Evolutionary conservation across 2,888 invertebrate species (phyloP).

Genomic region (Glyphotaelius pellucidus): DNA sequence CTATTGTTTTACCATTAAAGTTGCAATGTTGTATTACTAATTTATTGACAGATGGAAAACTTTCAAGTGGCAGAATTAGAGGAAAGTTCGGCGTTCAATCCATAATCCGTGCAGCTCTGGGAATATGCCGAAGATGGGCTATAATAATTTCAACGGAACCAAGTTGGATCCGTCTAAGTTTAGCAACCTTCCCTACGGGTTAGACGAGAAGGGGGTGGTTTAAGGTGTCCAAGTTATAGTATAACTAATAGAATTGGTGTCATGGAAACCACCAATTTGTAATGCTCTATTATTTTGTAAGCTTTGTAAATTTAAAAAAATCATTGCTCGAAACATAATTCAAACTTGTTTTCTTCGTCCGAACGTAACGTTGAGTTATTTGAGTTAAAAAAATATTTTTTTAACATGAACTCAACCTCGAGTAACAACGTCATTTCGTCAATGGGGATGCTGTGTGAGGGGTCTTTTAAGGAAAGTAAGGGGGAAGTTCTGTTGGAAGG

Average conservation of each 20-base stretch:
- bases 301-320: too few species aligned
- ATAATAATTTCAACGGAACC: not conserved
- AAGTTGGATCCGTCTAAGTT: not conserved
- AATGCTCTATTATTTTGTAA: not conserved
- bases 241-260: not conserved
- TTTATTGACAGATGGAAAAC: not conserved
- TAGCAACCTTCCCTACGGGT: not conserved
- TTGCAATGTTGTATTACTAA: not conserved
- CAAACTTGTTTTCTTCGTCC: too few species aligned
- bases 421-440: too few species aligned
- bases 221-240: not conserved
- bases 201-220: not conserved
- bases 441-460: too few species aligned
- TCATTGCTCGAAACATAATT: too few species aligned
- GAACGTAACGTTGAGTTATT: too few species aligned
- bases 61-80: not conserved
- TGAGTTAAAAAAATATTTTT: too few species aligned
- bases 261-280: not conserved
- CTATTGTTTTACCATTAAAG: too few species aligned
- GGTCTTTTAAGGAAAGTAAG: too few species aligned
- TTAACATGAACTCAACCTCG: too few species aligned
- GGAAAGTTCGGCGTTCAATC: not conserved
- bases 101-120: not conserved
- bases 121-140: not conserved
- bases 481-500: too few species aligned